Evolutionary conservation across 2,888 invertebrate genomes (phyloP).

Genomic region (Psococerastis gibbosa): DNA sequence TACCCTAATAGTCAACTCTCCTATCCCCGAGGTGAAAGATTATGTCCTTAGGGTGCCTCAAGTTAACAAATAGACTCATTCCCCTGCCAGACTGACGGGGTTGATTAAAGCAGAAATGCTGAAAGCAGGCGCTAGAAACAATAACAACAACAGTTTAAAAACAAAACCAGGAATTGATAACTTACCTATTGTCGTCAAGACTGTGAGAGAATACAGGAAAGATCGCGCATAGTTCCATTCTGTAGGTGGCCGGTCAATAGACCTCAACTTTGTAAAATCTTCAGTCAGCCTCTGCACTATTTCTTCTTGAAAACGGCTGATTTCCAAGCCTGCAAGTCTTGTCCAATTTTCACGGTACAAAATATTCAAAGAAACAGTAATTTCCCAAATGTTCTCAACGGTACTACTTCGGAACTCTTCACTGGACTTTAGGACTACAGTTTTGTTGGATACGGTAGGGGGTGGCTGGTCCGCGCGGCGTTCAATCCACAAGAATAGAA

Average conservation of each 20-base stretch:
- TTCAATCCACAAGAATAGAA: conserved; percentile 72
- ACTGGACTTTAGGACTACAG: conserved; percentile 23
- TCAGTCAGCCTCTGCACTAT: conserved; percentile 59
- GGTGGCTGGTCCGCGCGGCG: conserved; percentile 24
- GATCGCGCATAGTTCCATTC: conserved; percentile 82
- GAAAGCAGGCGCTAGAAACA: too few relatives aligned
- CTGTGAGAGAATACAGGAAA: conserved; percentile 86
- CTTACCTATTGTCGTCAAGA: conserved; percentile 81
- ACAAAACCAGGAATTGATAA: too few relatives aligned
- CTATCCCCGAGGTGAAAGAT: too few relatives aligned
- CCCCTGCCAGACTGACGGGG: too few relatives aligned
- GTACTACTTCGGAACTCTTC: conserved; percentile 45
- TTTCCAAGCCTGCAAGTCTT: conserved; percentile 53
- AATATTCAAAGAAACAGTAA: conserved; percentile 72
- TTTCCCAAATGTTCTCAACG: conserved; percentile 81
- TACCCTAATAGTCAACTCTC: too few relatives aligned
- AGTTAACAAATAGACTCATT: too few relatives aligned
- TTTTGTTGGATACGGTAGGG: neutral
- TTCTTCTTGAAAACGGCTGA: conserved; percentile 66
- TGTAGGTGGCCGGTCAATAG: conserved; percentile 16
- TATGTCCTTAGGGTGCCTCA: too few relatives aligned
- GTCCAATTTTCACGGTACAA: conserved; percentile 84
- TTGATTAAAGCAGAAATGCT: too few relatives aligned
- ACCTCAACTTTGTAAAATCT: conserved; percentile 35
- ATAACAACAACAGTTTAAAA: too few relatives aligned